phyloP scores from a whole-genome alignment of 2,888 invertebrate species.

The Tipula lateralis region DNA sequence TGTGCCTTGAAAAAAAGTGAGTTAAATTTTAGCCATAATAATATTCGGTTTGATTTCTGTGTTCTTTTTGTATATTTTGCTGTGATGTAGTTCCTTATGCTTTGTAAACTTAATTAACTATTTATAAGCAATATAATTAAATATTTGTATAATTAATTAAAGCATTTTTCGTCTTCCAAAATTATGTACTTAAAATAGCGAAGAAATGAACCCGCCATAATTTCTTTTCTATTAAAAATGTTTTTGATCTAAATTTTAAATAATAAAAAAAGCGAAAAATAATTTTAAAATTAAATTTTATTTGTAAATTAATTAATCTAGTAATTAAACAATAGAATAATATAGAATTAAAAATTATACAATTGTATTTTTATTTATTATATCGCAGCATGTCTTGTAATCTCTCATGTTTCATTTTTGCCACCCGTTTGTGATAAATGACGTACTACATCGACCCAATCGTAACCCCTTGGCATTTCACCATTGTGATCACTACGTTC shows the following conservation, averaged over 20 bases:
- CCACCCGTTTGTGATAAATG: conserved; percentile 76
- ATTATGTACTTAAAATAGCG: background rate
- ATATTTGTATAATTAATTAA: background rate
- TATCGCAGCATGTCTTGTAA: background rate
- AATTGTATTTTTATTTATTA: background rate
- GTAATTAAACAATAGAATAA: background rate
- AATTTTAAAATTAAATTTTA: background rate
- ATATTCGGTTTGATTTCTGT: background rate
- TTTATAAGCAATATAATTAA: background rate
- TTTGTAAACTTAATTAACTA: background rate
- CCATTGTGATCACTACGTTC: conserved; percentile 77
- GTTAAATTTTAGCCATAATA: background rate
- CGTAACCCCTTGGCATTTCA: conserved; percentile 82
- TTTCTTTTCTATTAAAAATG: background rate
- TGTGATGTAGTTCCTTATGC: background rate
- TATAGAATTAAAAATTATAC: background rate
- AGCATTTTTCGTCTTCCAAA: conserved; percentile 7
- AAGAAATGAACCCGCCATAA: background rate
- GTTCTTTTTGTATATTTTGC: background rate
- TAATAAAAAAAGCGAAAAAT: background rate
- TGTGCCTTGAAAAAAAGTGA: background rate
- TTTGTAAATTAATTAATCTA: background rate
- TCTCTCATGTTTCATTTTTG: conserved; percentile 31
- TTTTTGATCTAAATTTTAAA: background rate
- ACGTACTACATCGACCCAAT: conserved; percentile 96